Percentiles rank a stretch among this genome's conserved stretches.
Evolutionary conservation across 2,113 vertebrate genomes (phyloP).

Genomic region (Glaucomys volans): DNA sequence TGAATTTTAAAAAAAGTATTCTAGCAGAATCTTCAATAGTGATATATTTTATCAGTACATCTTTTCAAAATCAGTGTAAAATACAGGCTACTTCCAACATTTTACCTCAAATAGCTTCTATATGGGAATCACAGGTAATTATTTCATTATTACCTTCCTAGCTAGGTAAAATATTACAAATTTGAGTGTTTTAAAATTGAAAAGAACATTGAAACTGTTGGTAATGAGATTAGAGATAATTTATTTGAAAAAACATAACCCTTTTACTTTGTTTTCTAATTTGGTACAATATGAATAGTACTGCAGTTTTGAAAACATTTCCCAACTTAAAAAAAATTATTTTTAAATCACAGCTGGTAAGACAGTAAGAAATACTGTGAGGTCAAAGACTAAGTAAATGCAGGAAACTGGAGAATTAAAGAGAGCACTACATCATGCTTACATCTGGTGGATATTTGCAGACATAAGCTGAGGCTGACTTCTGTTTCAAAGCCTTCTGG

Average conservation of each 20-base stretch:
- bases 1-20: not conserved
- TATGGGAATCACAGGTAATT: not conserved
- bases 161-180: constrained; percentile 16
- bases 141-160: constrained; percentile 57
- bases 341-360: not conserved
- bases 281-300: not conserved
- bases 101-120: not conserved
- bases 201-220: not conserved
- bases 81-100: not conserved
- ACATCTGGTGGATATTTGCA: not conserved
- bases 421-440: not conserved
- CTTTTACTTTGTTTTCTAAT: not conserved
- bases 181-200: not conserved
- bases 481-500: not conserved
- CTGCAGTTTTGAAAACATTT: not conserved
- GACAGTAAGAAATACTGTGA: not conserved
- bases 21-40: constrained; percentile 16
- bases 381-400: not conserved
- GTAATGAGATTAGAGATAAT: not conserved
- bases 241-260: not conserved
- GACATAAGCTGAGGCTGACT: not conserved
- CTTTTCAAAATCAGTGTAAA: constrained; percentile 66
- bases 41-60: constrained; percentile 46
- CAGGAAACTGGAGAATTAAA: not conserved
- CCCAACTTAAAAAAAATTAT: not conserved